Base-by-base conservation (phyloP, 2,888 invertebrate species). In the Pardosa pseudoannulata region DNA sequence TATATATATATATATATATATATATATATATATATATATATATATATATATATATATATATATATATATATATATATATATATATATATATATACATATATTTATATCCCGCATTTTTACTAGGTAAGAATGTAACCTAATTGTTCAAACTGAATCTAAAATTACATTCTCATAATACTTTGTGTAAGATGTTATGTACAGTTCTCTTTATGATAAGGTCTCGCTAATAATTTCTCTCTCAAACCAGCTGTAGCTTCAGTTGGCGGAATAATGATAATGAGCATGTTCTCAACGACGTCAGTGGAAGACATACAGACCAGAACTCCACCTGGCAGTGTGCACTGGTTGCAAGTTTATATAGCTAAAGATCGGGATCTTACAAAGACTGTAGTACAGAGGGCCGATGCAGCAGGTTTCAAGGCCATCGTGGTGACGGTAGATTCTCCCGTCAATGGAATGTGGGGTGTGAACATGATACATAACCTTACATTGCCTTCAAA, bases 291-390 rank as follows among this genome's bases (percentile, higher is more conserved):
- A 0, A 98, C 97, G 0, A 95, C 94, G 89, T 96, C 96, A 62
- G 94, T 98, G 78, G 98, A 98, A 92, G 96, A 98, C 91, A 94
- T 98, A 0, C 95, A 96, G 0, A 13, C 19, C 7, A 91, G 93
- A 81, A 95, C 94, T 0, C 95, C 96, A 0, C 96, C 96, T 0
- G 91, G 94, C 16, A 94, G 94, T 0, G 92, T 94, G n/a, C 96
- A 96, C 91, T 98, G 97, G 97, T 97, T 97, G 91, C 97, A 98
- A 92, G 93, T 98, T 0, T 98, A 98, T 91, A 95, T 98, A 89
- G 97, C 96, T 91, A 95, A 93, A 88, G 95, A 97, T 91, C 94
- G 96, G 95, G 95, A 91, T 74, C 80, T 87, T 81, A 90, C 88
- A 62, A 68, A 93, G 90, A 93, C 93, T 88, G 93, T 98, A 88